A percentile compares a stretch with the other conserved stretches of the same genome.
These are phyloP conservation scores for Spilarctia lutea DNA, from an alignment of 2,888 invertebrate species.

Conservation along the genomic window DNA sequence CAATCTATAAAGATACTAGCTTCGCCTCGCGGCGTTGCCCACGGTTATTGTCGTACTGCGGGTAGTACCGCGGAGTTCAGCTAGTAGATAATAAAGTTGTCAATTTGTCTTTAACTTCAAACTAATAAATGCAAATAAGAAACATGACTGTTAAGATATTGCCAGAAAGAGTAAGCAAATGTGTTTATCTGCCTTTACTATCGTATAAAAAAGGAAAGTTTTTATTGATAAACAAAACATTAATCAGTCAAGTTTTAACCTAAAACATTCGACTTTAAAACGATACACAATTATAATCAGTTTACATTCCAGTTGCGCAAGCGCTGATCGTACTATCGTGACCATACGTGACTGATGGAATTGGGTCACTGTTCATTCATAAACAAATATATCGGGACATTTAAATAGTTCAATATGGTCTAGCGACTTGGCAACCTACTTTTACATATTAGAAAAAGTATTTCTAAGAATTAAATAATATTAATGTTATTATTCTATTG, in stretches of 20 bases:
- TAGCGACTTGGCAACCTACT: not conserved
- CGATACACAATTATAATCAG: not conserved
- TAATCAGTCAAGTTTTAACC: not conserved
- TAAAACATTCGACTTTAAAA: not conserved
- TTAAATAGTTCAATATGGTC: conserved; percentile 30
- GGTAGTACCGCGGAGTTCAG: no score
- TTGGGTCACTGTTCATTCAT: conserved; percentile 23
- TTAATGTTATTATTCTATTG: not conserved
- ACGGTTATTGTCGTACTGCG: no score
- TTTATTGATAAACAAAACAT: not conserved
- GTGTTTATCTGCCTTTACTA: no score
- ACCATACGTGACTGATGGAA: conserved; percentile 9
- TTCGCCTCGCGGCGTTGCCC: no score
- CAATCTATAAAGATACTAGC: no score
- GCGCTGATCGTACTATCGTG: not conserved
- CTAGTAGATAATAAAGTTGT: no score
- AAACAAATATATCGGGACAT: conserved; percentile 21
- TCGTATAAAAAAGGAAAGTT: no score
- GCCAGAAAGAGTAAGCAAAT: no score
- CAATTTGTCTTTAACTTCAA: no score
- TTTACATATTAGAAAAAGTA: not conserved
- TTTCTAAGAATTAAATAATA: not conserved
- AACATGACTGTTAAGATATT: no score
- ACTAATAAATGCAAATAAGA: no score
- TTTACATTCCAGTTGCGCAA: conserved; percentile 17